Conservation (phyloP, 2,888 invertebrate genomes). For the Athalia rosae region DNA sequence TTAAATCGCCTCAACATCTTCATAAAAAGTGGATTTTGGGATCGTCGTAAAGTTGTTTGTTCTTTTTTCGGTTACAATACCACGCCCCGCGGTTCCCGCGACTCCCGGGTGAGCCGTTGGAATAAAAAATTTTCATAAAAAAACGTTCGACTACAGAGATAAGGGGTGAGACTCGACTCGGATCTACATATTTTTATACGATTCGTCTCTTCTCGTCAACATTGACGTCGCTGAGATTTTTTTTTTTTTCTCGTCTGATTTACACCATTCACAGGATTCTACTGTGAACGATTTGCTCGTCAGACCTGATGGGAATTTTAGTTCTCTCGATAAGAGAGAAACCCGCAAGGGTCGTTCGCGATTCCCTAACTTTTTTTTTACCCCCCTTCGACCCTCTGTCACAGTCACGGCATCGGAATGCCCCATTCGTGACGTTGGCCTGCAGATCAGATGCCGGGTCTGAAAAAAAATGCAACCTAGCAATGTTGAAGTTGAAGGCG, state of each 20-base stretch:
- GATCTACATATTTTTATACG: neutral
- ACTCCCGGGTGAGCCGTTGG: no score
- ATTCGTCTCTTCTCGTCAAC: neutral
- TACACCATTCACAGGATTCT: no score
- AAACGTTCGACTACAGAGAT: neutral
- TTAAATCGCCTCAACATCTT: neutral
- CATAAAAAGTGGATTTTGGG: slow-evolving; percentile 1
- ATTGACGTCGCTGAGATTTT: neutral
- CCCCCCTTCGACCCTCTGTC: neutral
- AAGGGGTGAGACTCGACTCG: neutral
- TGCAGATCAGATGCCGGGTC: neutral
- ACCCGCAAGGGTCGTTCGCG: slow-evolving; percentile 14
- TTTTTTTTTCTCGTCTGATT: slow-evolving; percentile 28
- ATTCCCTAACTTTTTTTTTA: neutral
- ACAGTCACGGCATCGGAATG: neutral
- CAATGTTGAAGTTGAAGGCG: neutral
- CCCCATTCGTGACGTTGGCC: neutral
- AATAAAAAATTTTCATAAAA: neutral
- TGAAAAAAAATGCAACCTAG: neutral
- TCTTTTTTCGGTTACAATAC: no score
- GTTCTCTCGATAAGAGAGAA: slow-evolving; percentile 9
- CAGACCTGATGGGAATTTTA: slow-evolving; percentile 18
- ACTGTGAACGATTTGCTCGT: neutral
- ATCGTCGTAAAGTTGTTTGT: no score
- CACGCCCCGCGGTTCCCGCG: no score